A percentile compares a stretch with the other conserved stretches of the same genome.
phyloP scores from a whole-genome alignment of 2,888 invertebrate species.

The Graphium colonna region DNA sequence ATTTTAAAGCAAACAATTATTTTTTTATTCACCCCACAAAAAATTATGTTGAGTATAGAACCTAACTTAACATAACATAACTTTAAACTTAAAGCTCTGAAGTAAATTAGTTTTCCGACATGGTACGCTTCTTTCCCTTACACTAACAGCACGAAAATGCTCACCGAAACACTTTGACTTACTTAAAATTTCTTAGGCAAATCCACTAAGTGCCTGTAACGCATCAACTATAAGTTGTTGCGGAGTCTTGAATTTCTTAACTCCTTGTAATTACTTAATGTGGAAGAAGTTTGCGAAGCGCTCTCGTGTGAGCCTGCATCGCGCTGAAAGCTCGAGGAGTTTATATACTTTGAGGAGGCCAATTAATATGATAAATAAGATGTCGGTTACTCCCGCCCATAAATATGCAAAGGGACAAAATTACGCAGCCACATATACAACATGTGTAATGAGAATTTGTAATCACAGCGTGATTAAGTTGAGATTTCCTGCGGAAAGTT shows the following conservation, averaged over 20 bases:
- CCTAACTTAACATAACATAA: too few relatives aligned
- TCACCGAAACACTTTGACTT: slow-evolving; percentile 14
- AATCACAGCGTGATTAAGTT: too few relatives aligned
- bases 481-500: too few relatives aligned
- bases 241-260: slow-evolving; percentile 51
- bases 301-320: slow-evolving; percentile 35
- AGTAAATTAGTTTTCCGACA: neutral
- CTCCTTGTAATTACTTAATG: slow-evolving; percentile 56
- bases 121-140: neutral
- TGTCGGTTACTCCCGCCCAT: slow-evolving; percentile 1
- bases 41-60: slow-evolving; percentile 1
- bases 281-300: slow-evolving; percentile 42
- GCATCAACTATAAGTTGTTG: slow-evolving; percentile 38
- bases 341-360: slow-evolving; percentile 31
- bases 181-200: slow-evolving; percentile 38
- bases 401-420: slow-evolving; percentile 2
- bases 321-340: slow-evolving; percentile 26
- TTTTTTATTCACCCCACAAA: neutral
- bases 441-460: neutral
- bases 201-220: slow-evolving; percentile 50
- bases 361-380: slow-evolving; percentile 21
- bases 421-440: neutral
- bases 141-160: slow-evolving; percentile 12
- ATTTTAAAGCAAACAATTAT: slow-evolving; percentile 9
- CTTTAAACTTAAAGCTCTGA: slow-evolving; percentile 3